Evolutionary conservation across 1,140 invertebrate genomes (phyloP).

Genomic region (Meloidogyne chitwoodi): DNA sequence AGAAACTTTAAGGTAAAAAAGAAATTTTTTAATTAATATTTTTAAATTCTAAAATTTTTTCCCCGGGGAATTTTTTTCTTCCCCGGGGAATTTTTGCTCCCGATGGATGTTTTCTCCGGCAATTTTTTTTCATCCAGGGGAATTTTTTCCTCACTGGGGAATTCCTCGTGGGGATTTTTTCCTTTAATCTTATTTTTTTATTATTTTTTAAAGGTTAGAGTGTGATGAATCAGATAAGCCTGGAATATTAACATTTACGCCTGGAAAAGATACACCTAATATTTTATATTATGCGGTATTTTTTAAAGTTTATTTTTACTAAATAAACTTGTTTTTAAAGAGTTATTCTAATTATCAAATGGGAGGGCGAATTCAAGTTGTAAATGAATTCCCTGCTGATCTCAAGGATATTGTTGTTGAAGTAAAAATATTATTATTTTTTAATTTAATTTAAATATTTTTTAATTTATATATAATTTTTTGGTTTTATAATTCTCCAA

Average conservation of each 20-base stretch:
- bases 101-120: too few species aligned
- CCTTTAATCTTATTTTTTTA: not conserved
- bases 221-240: slow-evolving; percentile 64
- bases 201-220: slow-evolving; percentile 21
- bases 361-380: slow-evolving; percentile 81
- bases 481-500: too few species aligned
- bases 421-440: not conserved
- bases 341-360: slow-evolving; percentile 84
- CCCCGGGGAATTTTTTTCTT: too few species aligned
- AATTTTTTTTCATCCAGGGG: too few species aligned
- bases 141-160: not conserved
- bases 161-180: too few species aligned
- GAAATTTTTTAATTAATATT: not conserved
- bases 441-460: not conserved
- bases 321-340: slow-evolving; percentile 61
- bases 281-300: slow-evolving; percentile 84
- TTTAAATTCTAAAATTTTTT: too few species aligned
- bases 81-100: not conserved
- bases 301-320: slow-evolving; percentile 10
- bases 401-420: slow-evolving; percentile 49
- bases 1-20: slow-evolving; percentile 29
- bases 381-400: slow-evolving; percentile 65
- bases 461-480: too few species aligned
- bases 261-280: slow-evolving; percentile 84
- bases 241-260: slow-evolving; percentile 74